Percentiles rank a stretch among this genome's conserved stretches.
phyloP scores from a whole-genome alignment of 2,113 vertebrate genomes.

The Nannospalax galili region DNA sequence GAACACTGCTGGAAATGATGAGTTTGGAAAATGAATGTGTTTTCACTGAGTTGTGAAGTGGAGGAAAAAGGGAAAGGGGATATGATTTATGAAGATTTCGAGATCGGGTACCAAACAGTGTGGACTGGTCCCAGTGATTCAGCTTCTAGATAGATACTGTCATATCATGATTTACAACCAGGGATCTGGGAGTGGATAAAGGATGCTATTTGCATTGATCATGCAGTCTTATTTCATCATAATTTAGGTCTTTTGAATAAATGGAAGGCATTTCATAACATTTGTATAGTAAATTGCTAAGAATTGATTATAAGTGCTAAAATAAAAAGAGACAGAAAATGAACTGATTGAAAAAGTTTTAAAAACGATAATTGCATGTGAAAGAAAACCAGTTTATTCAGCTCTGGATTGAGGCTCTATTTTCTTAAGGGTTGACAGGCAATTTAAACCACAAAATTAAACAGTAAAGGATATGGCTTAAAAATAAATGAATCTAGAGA shows the following conservation, averaged over 20 bases:
- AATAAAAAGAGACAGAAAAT: slow-evolving; percentile 74
- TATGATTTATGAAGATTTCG: slow-evolving; percentile 69
- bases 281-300: slow-evolving; percentile 75
- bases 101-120: slow-evolving; percentile 50
- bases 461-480: slow-evolving; percentile 77
- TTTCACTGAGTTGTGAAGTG: slow-evolving; percentile 51
- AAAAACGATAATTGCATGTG: slow-evolving; percentile 76
- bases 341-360: slow-evolving; percentile 59
- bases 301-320: slow-evolving; percentile 78
- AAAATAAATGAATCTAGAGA: slow-evolving; percentile 80
- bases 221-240: slow-evolving; percentile 50
- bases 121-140: slow-evolving; percentile 29
- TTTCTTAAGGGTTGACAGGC: slow-evolving; percentile 80
- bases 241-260: slow-evolving; percentile 72
- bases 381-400: slow-evolving; percentile 75
- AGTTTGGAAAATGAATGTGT: slow-evolving; percentile 75
- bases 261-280: slow-evolving; percentile 47
- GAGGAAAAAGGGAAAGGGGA: slow-evolving; percentile 1
- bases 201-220: slow-evolving; percentile 67
- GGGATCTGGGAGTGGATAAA: slow-evolving; percentile 27
- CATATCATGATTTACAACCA: slow-evolving; percentile 54
- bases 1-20: slow-evolving; percentile 67
- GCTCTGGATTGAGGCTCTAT: slow-evolving; percentile 71
- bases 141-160: slow-evolving; percentile 47
- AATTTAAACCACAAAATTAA: slow-evolving; percentile 85